Percentiles rank a stretch among this genome's conserved stretches.
Evolutionary conservation across 2,888 invertebrate species (phyloP).

Genomic region (Drosophila affinis): DNA sequence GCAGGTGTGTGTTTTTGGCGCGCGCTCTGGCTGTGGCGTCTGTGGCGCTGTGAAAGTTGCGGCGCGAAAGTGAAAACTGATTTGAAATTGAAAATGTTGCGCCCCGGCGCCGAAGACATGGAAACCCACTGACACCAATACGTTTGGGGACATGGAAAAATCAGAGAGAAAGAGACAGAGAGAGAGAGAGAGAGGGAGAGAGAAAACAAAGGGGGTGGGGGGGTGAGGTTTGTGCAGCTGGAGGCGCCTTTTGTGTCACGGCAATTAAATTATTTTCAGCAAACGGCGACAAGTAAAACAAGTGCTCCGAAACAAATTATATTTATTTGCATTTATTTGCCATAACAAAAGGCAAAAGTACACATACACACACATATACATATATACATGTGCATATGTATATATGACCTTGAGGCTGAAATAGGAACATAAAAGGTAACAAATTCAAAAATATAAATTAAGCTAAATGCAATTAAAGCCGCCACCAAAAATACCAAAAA

Average conservation of each 20-base stretch:
- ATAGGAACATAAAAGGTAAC: conserved; percentile 33
- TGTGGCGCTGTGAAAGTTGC: conserved; percentile 53
- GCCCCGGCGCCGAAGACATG: conserved; percentile 49
- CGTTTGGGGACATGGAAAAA: conserved; percentile 12
- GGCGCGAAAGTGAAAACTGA: conserved; percentile 64
- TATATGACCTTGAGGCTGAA: conserved; percentile 24
- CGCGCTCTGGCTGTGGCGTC: background rate
- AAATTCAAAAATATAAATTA: conserved; percentile 38
- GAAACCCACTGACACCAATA: conserved; percentile 74
- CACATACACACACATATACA: no score
- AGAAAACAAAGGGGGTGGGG: background rate
- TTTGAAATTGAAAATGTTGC: conserved; percentile 49
- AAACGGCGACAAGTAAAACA: conserved; percentile 27
- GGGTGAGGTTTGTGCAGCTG: conserved; percentile 44
- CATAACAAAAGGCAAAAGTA: conserved; percentile 37
- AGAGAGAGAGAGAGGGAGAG: background rate
- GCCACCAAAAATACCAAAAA: background rate
- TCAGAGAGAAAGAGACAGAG: background rate
- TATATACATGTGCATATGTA: no score
- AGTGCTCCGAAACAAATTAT: conserved; percentile 39
- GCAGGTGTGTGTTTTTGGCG: conserved; percentile 2
- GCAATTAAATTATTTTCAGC: conserved; percentile 60
- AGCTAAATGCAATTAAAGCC: conserved; percentile 35
- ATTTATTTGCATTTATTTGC: conserved; percentile 52
- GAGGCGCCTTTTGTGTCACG: conserved; percentile 42